Evolutionary conservation across 1,140 invertebrate genomes (phyloP), one percentile per base, ranked within the genome.

Genomic region (Drosophila tropicalis): DNA sequence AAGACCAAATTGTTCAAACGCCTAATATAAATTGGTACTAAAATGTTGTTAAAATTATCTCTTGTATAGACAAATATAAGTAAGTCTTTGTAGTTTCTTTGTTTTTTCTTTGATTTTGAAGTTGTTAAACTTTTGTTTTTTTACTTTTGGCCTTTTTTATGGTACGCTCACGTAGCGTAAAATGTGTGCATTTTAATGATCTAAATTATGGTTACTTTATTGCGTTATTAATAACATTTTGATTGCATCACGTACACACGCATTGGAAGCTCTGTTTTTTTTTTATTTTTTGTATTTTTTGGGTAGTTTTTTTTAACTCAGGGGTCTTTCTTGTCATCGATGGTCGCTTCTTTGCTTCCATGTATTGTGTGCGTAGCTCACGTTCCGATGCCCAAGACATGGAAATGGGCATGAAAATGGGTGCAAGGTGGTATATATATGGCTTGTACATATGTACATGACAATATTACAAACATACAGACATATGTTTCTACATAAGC

Each of bases 221-320:
- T 89, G 84, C 83, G 83, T 89, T 87, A 87, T 87, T 87, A 87
- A 87, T 87, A 87, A 87, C 83, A 89, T 87, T 86, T 87, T 87
- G 83, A 87, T 87, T 89, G 84, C 83, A 87, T 89, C 83, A 87
- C 83, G 83, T 87, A 87, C 84, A 62, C 83, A 86, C 83, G 77
- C 83, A 74, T 79, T 79, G 63, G 39, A 22, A 25, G 36, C 39
- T 29, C 17, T 4, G 44, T 22, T 22, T 51, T 51, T 51, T 51
- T 22, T 29, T 9, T 4, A 17, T 22, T 22, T 51, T 51, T 51
- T 51, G 15, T 47, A 19, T 39, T 56, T 29, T 29, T 29, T 29
- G 29, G 29, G 51, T 70, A 51, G 29, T 67, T 66, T 25, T n/a
- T 17, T 56, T 17, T 57, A 47, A 47, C 44, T 47, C 17, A 22